phyloP scores from a whole-genome alignment of 2,113 vertebrate genomes.

The Psophia crepitans region DNA sequence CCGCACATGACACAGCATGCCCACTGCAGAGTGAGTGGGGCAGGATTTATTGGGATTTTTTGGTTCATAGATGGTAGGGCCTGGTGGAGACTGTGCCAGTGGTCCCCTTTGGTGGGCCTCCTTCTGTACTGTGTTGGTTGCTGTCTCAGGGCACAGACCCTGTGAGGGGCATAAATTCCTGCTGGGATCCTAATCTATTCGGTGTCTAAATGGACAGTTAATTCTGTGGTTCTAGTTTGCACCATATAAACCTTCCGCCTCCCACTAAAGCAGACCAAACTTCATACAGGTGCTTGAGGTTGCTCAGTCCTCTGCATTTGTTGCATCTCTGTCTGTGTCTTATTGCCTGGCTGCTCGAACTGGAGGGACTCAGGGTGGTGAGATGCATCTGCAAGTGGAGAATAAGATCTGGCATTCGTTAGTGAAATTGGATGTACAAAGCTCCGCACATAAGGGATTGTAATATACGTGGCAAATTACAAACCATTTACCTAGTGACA shows the following conservation, averaged over 20 bases:
- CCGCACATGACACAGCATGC: rapidly evolving
- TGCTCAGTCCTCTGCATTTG: not conserved
- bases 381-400: not conserved
- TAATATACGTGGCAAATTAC: not conserved
- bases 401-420: not conserved
- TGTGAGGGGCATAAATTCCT: not conserved
- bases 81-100: not conserved
- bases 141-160: not conserved
- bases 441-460: not conserved
- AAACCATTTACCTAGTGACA: not conserved
- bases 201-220: not conserved
- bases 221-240: not conserved
- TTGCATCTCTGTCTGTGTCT: not conserved
- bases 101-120: not conserved
- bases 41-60: not conserved
- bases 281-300: not conserved
- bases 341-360: not conserved
- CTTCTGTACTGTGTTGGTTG: not conserved
- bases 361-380: not conserved
- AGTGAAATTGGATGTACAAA: not conserved
- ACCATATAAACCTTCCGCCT: not conserved
- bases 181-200: not conserved
- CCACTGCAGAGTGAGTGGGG: not conserved
- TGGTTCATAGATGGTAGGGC: rapidly evolving
- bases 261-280: not conserved